These are phyloP conservation scores for Sebastes cheni DNA, from an alignment of 2,797 vertebrate species.

Conservation along the genomic window DNA sequence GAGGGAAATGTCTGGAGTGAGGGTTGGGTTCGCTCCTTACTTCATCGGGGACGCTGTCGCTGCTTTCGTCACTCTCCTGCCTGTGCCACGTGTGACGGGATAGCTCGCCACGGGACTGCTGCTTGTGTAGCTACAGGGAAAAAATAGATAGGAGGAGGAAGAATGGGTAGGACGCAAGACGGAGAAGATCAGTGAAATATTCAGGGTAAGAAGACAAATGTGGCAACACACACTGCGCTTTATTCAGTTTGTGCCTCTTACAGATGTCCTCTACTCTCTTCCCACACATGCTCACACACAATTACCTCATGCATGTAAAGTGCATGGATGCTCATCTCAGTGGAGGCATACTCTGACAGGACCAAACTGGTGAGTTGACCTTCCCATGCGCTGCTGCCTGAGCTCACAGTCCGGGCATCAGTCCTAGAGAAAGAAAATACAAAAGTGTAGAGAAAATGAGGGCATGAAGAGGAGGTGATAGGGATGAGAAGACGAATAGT, in stretches of 20 bases:
- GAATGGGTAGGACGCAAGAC: neutral
- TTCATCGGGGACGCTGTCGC: slow-evolving; percentile 91
- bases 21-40: slow-evolving; percentile 69
- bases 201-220: neutral
- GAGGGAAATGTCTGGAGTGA: slow-evolving; percentile 74
- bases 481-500: neutral
- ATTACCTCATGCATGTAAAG: slow-evolving; percentile 97
- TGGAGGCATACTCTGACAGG: slow-evolving; percentile 96
- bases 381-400: slow-evolving; percentile 96
- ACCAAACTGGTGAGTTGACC: slow-evolving; percentile 94
- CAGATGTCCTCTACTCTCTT: neutral
- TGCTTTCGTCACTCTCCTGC: slow-evolving; percentile 95
- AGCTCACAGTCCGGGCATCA: slow-evolving; percentile 92
- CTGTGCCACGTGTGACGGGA: slow-evolving; percentile 97
- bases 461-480: neutral
- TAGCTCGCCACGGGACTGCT: slow-evolving; percentile 90
- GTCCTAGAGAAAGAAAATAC: slow-evolving; percentile 74
- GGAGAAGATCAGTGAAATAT: neutral
- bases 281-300: neutral
- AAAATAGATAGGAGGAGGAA: neutral
- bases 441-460: neutral
- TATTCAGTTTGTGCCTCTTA: neutral
- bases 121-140: slow-evolving; percentile 84
- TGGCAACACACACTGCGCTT: neutral
- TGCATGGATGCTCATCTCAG: slow-evolving; percentile 98